These are phyloP conservation scores for Drosophila tani DNA, from an alignment of 1,140 invertebrate genomes.

Conservation along the genomic window DNA sequence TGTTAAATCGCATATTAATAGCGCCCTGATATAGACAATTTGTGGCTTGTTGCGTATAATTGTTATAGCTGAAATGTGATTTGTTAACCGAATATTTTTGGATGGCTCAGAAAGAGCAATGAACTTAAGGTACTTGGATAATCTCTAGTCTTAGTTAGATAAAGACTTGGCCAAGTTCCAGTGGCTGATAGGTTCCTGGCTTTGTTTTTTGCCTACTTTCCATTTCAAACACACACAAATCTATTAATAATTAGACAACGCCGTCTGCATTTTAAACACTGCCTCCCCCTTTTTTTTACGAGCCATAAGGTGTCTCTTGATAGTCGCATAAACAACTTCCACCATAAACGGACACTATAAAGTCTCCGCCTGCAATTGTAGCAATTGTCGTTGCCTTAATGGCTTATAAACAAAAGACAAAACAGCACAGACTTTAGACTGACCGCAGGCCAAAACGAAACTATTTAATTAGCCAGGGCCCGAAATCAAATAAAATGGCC, in stretches of 20 bases:
- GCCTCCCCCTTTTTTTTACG: constrained; percentile 27
- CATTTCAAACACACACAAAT: constrained; percentile 60
- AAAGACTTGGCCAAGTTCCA: constrained; percentile 34
- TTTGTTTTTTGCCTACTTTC: constrained; percentile 41
- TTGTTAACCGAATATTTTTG: constrained; percentile 26
- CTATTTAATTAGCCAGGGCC: constrained; percentile 71
- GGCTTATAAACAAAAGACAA: constrained; percentile 56
- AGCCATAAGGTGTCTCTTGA: constrained; percentile 70
- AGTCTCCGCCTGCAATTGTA: constrained; percentile 53
- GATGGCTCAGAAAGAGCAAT: constrained; percentile 25
- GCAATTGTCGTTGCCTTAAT: constrained; percentile 68
- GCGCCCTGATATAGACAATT: constrained; percentile 72
- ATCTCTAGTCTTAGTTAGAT: constrained; percentile 1
- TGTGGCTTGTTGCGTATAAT: constrained; percentile 39
- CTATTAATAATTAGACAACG: constrained; percentile 76
- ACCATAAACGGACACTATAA: constrained; percentile 38
- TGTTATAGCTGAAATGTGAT: constrained; percentile 36
- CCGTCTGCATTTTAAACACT: constrained; percentile 70
- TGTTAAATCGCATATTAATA: constrained; percentile 83
- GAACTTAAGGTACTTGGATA: constrained; percentile 17
- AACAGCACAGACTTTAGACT: constrained; percentile 20
- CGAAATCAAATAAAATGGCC: constrained; percentile 49
- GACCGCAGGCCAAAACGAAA: constrained; percentile 68
- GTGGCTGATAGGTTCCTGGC: constrained; percentile 15
- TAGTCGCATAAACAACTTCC: constrained; percentile 69